These are phyloP conservation scores for Pelobates fuscus DNA, from an alignment of 2,113 vertebrate species.

Conservation along the genomic window DNA sequence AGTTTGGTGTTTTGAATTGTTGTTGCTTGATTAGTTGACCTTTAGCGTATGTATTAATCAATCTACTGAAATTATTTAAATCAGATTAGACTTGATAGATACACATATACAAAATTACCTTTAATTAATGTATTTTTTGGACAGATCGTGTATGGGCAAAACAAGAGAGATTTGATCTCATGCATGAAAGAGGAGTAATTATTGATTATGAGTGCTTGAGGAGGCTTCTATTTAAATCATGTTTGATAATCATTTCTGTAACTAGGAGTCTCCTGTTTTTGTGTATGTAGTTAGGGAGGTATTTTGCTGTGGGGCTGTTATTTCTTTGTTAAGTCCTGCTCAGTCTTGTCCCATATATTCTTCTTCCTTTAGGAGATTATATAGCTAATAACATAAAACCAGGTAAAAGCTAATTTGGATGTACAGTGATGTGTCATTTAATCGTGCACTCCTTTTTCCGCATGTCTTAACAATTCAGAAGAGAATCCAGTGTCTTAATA, in stretches of 20 bases:
- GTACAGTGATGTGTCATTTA: no score
- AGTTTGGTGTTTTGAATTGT: no score
- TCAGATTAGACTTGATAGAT: no score
- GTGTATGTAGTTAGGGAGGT: constrained; percentile 1
- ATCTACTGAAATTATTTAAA: no score
- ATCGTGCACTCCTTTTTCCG: no score
- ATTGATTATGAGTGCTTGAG: neutral
- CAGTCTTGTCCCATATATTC: neutral
- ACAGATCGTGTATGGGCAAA: neutral
- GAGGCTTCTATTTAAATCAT: neutral
- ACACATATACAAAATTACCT: no score
- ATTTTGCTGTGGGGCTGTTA: neutral
- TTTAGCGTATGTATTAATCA: no score
- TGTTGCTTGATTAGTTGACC: no score
- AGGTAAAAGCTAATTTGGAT: no score
- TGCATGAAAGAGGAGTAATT: neutral
- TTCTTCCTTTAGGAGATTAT: neutral
- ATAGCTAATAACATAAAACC: neutral
- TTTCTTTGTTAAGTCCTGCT: neutral
- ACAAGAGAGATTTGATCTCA: neutral
- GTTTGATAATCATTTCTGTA: constrained; percentile 2
- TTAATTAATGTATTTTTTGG: no score
- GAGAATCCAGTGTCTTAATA: no score
- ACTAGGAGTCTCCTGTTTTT: constrained; percentile 1
- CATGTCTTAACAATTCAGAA: no score